These are phyloP conservation scores for Meiosimyza platycephala DNA, from an alignment of 2,888 invertebrate species.

Conservation along the genomic window DNA sequence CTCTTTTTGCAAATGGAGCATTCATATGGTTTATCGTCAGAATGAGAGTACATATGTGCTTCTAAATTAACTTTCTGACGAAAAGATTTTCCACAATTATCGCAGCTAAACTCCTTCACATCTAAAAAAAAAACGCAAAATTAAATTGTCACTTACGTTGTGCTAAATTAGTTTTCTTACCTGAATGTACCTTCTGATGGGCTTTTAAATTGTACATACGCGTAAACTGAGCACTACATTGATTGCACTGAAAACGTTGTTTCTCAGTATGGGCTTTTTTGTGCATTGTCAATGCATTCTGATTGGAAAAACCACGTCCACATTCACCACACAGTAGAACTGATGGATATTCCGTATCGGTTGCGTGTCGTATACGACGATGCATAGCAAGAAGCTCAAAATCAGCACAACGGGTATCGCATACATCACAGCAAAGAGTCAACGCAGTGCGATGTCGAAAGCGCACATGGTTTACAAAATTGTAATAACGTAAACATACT, in stretches of 20 bases:
- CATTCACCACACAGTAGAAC: constrained; percentile 49
- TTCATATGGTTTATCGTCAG: constrained; percentile 63
- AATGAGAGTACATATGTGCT: constrained; percentile 70
- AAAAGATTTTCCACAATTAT: constrained; percentile 69
- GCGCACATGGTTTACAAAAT: constrained; percentile 56
- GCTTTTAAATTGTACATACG: constrained; percentile 39
- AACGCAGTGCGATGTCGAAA: constrained; percentile 51
- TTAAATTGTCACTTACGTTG: neutral
- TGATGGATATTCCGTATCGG: constrained; percentile 35
- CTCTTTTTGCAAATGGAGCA: constrained; percentile 67
- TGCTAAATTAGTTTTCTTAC: constrained; percentile 37
- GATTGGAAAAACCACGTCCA: constrained; percentile 51
- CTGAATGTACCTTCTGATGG: constrained; percentile 53
- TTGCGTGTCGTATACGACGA: constrained; percentile 41
- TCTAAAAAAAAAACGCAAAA: constrained; percentile 43
- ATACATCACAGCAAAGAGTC: constrained; percentile 51
- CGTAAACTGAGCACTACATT: constrained; percentile 42
- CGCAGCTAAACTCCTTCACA: constrained; percentile 64
- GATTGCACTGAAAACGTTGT: constrained; percentile 34
- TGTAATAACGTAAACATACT: constrained; percentile 49
- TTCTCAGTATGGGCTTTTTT: constrained; percentile 45
- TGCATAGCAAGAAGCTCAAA: constrained; percentile 46
- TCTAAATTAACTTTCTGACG: constrained; percentile 68
- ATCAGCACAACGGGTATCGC: constrained; percentile 44
- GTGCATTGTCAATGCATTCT: constrained; percentile 48